Base-by-base conservation (phyloP, 2,888 invertebrate genomes). In the Xestia sexstrigata region DNA sequence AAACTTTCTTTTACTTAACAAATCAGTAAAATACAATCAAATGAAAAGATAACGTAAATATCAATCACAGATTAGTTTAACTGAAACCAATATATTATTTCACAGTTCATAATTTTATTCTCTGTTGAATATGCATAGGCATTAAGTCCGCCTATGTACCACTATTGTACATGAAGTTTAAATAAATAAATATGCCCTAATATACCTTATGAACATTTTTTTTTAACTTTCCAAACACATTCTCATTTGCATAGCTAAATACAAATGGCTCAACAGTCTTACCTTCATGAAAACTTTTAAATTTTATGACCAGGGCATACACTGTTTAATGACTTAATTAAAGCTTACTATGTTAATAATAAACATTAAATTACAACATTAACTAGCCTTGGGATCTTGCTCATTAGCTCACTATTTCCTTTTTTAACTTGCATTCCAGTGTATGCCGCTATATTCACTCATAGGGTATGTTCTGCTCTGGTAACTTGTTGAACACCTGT, bases 381-480 rank as follows among this genome's bases (percentile, higher is more conserved):
- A 66, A 71, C n/a, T 45, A 81, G 66, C 76, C 78, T 81, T 81
- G 85, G 76, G 52, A 78, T 79, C 52, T 58, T 67, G 63, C 75
- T 77, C 52, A 66, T 81, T 70, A 68, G 42, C 45, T 45, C 63
- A 70, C 35, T 65, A 58, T 69, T 75, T 85, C 67, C 67, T 70
- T 81, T 85, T 87, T 88, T 80, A n/a, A 80, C 78, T 79, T 17
- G 62, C 78, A 88, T 87, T 83, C 86, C 79, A 79, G 67, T 70
- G 47, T 17, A 62, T 68, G 70, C 63, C 26, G 30, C 72, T 74
- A 78, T 83, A 78, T 83, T 80, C 83, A 88, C 69, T 79, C 75
- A 70, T 81, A 81, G 81, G 83, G 78, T 81, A 82, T 83, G 81
- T 88, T 88, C 75, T 81, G 88, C 88, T 88, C 84, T 85, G 80